Conservation (phyloP, 2,797 vertebrate genomes). For the Halcyon badia region DNA sequence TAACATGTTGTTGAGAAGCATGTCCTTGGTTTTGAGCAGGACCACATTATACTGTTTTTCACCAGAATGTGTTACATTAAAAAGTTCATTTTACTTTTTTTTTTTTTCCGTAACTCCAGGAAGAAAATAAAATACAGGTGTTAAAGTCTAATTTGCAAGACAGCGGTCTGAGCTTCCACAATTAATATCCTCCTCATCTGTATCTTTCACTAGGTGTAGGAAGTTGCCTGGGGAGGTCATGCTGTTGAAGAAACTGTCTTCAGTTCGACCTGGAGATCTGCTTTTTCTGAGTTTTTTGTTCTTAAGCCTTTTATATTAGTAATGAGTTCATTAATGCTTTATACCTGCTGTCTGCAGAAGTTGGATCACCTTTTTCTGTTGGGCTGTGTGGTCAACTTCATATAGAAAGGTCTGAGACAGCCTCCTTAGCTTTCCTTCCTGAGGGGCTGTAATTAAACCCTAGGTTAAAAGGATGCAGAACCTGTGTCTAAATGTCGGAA, state of each 20-base stretch:
- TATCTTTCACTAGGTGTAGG: background rate
- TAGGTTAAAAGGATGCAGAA: background rate
- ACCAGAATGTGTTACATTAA: background rate
- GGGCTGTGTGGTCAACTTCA: background rate
- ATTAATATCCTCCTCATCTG: background rate
- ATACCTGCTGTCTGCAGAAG: background rate
- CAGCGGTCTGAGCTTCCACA: background rate
- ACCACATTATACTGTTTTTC: background rate
- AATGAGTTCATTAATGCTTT: constrained; percentile 6
- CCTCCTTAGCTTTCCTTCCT: background rate
- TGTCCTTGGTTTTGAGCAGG: background rate
- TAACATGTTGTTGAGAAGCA: background rate
- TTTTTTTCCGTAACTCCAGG: background rate
- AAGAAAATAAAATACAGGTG: background rate
- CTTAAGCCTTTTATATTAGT: background rate
- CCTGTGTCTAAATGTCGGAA: background rate
- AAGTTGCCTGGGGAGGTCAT: background rate
- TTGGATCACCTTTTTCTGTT: background rate
- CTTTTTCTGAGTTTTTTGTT: constrained; percentile 6
- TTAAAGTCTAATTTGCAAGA: background rate
- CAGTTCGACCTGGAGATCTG: background rate
- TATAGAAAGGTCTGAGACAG: background rate
- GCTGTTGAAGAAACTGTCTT: background rate
- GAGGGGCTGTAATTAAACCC: constrained; percentile 16
- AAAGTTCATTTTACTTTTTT: background rate